Base-by-base conservation (phyloP, 2,888 invertebrate genomes). In the Clunio marinus region DNA sequence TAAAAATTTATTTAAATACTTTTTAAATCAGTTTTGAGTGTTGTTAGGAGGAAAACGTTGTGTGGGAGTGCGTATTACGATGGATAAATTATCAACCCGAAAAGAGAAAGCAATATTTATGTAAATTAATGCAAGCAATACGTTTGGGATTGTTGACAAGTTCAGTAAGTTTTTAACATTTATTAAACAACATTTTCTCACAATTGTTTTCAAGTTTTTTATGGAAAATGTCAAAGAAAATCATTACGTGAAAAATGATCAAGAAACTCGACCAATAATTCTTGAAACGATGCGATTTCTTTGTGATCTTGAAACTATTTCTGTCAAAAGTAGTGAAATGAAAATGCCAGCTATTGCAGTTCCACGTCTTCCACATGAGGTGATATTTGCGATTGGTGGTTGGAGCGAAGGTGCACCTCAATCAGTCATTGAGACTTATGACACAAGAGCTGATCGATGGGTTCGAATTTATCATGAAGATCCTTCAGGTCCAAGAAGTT, bases 231-330 rank as follows among this genome's bases (percentile, higher is more conserved):
- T 93, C 0, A 93, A 92, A 77, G 89, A 91, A 71, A 93, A 96
- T 77, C 87, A 87, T 0, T 94, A 91, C 77, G 92, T 96, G 0
- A 83, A 86, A 10, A 87, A 87, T 63, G 89, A 90, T 75, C 91
- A 92, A 71, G 86, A 87, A 8, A 93, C 94, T 72, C 85, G 91
- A 15, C 93, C 94, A 0, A 86, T 95, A 71, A 89, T 96, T 71
- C 92, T 95, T 35, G 93, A 95, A 77, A 93, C 95, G 0, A 80
- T 96, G 41, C 91, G 91, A 76, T 95, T 95, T 77, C 83, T 96
- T 58, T 94, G 94, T 79, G 94, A 95, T 76, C 81, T 96, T 75
- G 94, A 95, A 80, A 91, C 93, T 85, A 91, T 93, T 70, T 75
- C 88, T 81, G 82, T 83, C 74, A 80, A 89, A 75, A 88, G 91